These are phyloP conservation scores for Xyrauchen texanus DNA, from an alignment of 2,113 vertebrate genomes.

Conservation along the genomic window DNA sequence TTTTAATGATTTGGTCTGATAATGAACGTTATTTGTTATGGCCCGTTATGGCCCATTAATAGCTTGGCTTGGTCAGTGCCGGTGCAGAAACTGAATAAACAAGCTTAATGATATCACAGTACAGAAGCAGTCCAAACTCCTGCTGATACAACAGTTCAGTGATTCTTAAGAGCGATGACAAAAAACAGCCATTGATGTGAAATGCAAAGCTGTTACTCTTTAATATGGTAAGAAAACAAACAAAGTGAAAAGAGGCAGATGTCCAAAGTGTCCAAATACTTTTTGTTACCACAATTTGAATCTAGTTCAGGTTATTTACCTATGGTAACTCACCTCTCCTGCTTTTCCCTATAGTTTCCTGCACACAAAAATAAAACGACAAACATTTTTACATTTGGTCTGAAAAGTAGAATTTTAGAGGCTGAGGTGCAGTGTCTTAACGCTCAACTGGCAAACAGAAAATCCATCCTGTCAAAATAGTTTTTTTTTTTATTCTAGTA, in stretches of 20 bases:
- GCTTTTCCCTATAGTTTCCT: too few species aligned
- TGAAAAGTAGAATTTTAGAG: not conserved
- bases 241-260: too few species aligned
- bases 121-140: not conserved
- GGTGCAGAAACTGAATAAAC: slow-evolving; percentile 47
- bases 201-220: too few species aligned
- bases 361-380: too few species aligned
- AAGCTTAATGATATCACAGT: slow-evolving; percentile 49
- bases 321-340: too few species aligned
- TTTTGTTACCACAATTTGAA: too few species aligned
- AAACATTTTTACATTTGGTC: too few species aligned
- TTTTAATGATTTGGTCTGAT: slow-evolving; percentile 31
- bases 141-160: not conserved
- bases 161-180: not conserved
- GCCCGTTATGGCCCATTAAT: slow-evolving; percentile 46
- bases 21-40: slow-evolving; percentile 43
- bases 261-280: too few species aligned
- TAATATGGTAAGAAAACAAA: too few species aligned
- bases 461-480: not conserved
- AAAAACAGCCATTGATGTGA: too few species aligned
- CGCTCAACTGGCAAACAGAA: not conserved
- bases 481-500: not conserved
- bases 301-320: too few species aligned
- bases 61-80: slow-evolving; percentile 29
- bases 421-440: not conserved